Conservation (phyloP, 2,888 invertebrate genomes). For the Aleiodes leptofemur region DNA sequence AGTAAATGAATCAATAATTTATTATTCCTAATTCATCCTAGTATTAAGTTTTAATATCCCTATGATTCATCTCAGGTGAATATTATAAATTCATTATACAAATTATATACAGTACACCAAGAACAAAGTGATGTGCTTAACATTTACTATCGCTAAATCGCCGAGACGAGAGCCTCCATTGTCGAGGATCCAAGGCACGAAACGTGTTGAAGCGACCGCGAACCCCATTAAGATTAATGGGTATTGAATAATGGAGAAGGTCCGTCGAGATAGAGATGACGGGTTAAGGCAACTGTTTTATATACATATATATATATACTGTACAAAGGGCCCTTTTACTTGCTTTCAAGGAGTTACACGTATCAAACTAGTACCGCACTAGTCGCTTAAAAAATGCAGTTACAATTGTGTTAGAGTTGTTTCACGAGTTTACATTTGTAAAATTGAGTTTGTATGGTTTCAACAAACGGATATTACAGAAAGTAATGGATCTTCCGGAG, state of each 20-base stretch:
- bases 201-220: constrained; percentile 66
- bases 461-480: constrained; percentile 38
- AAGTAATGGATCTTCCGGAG: constrained; percentile 42
- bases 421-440: background rate
- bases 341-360: constrained; percentile 41
- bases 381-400: background rate
- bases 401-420: background rate
- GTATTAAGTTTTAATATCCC: background rate
- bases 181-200: constrained; percentile 57
- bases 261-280: constrained; percentile 48
- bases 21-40: too few species aligned
- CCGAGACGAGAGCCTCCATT: constrained; percentile 57
- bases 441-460: constrained; percentile 26
- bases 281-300: constrained; percentile 23
- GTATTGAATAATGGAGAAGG: constrained; percentile 66
- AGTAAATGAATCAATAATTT: too few species aligned
- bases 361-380: constrained; percentile 20
- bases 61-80: constrained; percentile 6
- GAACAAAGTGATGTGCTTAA: constrained; percentile 43
- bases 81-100: constrained; percentile 21
- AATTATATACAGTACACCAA: constrained; percentile 15
- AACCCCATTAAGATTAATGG: constrained; percentile 70
- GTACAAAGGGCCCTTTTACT: constrained; percentile 12
- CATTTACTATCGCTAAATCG: constrained; percentile 60
- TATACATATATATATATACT: background rate